Conservation (phyloP, 1,140 invertebrate genomes). For the Delia radicum region DNA sequence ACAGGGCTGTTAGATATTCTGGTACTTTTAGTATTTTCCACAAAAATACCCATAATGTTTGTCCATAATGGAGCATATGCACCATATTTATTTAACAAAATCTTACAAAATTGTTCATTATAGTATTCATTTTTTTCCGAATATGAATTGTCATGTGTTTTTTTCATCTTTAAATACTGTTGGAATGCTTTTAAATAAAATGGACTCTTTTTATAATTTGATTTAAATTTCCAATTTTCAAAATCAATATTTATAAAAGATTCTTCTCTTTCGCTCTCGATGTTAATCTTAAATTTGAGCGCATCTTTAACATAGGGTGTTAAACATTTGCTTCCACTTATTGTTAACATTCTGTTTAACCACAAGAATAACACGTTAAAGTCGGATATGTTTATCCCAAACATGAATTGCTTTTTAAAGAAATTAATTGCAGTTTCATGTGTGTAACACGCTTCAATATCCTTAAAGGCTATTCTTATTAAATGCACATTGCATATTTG, state of each 20-base stretch:
- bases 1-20: background rate
- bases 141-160: background rate
- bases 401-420: background rate
- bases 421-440: background rate
- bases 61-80: background rate
- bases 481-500: background rate
- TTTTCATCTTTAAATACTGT: background rate
- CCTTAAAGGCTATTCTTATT: background rate
- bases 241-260: background rate
- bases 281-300: background rate
- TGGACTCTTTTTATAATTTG: background rate
- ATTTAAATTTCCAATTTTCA: background rate
- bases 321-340: background rate
- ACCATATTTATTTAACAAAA: background rate
- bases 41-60: background rate
- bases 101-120: background rate
- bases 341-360: background rate
- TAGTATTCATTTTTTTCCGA: background rate
- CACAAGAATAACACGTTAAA: background rate
- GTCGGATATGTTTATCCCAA: background rate
- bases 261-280: background rate
- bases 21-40: background rate
- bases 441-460: background rate
- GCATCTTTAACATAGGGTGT: background rate
- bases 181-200: background rate